These are phyloP conservation scores for Eudemis profundana DNA, from an alignment of 2,888 invertebrate genomes.

Conservation along the genomic window DNA sequence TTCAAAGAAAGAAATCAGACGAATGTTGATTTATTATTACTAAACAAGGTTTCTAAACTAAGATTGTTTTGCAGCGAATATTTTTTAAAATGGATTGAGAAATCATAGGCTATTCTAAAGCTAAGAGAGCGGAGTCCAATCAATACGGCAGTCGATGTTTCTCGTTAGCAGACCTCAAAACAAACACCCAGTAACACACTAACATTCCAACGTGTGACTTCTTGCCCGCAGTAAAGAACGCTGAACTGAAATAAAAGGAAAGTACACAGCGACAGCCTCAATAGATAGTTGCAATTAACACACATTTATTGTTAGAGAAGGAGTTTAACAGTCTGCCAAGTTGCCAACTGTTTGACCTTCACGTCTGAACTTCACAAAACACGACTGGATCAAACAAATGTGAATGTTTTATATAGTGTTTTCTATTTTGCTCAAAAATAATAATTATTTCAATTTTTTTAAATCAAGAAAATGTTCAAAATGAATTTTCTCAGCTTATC, in stretches of 20 bases:
- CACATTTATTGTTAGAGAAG: slow-evolving; percentile 67
- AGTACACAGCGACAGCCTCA: slow-evolving; percentile 61
- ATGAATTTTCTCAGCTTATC: too few species aligned
- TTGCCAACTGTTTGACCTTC: slow-evolving; percentile 25
- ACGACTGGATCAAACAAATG: slow-evolving; percentile 34
- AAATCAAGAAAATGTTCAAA: too few species aligned
- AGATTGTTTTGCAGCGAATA: background rate
- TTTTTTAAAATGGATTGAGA: background rate
- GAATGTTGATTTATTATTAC: background rate
- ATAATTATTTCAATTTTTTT: too few species aligned
- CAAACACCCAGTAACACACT: slow-evolving; percentile 41
- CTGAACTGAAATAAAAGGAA: slow-evolving; percentile 62
- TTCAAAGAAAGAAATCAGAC: background rate
- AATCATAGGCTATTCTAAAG: background rate
- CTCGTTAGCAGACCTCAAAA: slow-evolving; percentile 28
- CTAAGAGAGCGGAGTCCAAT: slow-evolving; percentile 12
- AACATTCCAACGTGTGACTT: slow-evolving; percentile 37
- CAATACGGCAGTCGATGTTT: slow-evolving; percentile 10
- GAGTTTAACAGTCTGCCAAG: slow-evolving; percentile 55
- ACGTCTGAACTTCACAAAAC: background rate
- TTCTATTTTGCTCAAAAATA: background rate
- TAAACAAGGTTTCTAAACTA: background rate
- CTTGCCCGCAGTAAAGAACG: slow-evolving; percentile 51
- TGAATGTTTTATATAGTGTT: background rate
- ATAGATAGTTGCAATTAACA: slow-evolving; percentile 72